Evolutionary conservation across 2,113 vertebrate species (phyloP).

Genomic region (Glaucidium brasilianum): DNA sequence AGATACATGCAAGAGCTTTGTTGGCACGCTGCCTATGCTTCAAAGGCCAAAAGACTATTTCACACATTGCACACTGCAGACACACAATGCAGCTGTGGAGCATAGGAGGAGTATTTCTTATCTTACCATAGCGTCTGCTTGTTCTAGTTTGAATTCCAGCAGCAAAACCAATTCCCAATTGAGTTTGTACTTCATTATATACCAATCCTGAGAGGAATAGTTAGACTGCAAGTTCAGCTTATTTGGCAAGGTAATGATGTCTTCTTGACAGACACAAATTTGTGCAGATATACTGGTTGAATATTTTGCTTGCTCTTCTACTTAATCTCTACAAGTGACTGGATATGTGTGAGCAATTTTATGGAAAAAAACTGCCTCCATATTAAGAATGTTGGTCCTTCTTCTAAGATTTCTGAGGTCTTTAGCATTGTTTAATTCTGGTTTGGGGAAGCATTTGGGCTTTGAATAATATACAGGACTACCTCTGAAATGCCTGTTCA

Average conservation of each 20-base stretch:
- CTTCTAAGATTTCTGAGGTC: neutral
- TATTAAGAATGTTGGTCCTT: neutral
- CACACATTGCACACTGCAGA: neutral
- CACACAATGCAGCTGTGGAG: slow-evolving; percentile 26
- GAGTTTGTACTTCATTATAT: slow-evolving; percentile 22
- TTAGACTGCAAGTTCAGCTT: slow-evolving; percentile 19
- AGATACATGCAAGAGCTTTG: slow-evolving; percentile 3
- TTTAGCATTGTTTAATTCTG: neutral
- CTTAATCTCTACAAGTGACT: neutral
- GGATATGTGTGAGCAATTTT: neutral
- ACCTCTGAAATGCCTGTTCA: neutral
- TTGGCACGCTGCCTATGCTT: slow-evolving; percentile 43
- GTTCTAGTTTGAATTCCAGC: slow-evolving; percentile 55
- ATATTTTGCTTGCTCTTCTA: neutral
- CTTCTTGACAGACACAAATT: slow-evolving; percentile 8
- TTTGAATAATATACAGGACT: neutral
- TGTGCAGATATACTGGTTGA: neutral
- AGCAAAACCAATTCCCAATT: slow-evolving; percentile 31
- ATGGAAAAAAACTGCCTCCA: neutral
- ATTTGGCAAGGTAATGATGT: slow-evolving; percentile 13
- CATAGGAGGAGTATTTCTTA: slow-evolving; percentile 49
- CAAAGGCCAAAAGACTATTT: slow-evolving; percentile 34
- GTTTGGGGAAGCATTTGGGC: neutral
- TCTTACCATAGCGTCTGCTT: slow-evolving; percentile 29
- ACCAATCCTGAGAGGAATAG: neutral